phyloP scores from a whole-genome alignment of 2,797 vertebrate genomes.

The Myiotriccus ornatus region DNA sequence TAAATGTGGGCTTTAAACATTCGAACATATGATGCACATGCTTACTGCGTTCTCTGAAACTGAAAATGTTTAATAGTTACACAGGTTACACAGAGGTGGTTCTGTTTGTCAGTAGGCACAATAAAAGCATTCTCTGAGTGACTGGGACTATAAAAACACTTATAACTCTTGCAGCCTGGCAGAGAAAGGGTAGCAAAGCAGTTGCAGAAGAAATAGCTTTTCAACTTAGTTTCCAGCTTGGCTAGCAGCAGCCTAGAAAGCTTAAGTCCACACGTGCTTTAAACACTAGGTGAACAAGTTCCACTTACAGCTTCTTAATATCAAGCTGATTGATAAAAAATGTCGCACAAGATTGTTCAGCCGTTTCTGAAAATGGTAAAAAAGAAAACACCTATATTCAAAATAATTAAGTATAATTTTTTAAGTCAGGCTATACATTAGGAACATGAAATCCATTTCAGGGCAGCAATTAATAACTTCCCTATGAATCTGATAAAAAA shows the following conservation, averaged over 20 bases:
- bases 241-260: not conserved
- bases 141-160: not conserved
- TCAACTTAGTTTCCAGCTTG: not conserved
- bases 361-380: not conserved
- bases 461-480: not conserved
- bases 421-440: not conserved
- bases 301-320: not conserved
- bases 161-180: not conserved
- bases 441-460: not conserved
- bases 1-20: not conserved
- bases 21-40: not conserved
- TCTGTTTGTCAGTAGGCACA: not conserved
- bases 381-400: not conserved
- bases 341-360: not conserved
- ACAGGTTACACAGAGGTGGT: not conserved
- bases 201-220: not conserved
- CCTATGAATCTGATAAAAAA: not conserved
- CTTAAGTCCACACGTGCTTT: fast-evolving
- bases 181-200: not conserved
- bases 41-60: not conserved
- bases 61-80: not conserved
- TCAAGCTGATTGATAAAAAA: not conserved
- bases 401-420: not conserved
- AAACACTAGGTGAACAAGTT: not conserved
- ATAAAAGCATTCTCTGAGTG: not conserved